Base-by-base conservation (phyloP, 2,888 invertebrate genomes). In the Beris morrisii region DNA sequence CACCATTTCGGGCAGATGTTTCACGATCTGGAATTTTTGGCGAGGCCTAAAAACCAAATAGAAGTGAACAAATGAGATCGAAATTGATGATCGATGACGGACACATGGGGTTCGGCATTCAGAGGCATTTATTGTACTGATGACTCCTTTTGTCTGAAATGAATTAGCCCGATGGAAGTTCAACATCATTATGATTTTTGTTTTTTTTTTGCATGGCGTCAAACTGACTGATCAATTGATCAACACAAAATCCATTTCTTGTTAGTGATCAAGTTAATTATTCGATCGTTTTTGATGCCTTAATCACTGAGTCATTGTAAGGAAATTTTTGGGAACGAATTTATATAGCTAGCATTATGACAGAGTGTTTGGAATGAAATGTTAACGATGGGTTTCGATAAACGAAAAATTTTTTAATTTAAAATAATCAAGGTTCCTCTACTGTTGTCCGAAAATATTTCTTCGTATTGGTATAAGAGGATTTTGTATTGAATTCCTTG, bases 41-140 rank as follows among this genome's bases (percentile, higher is more conserved):
- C 48, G 13, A 50, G 61, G 52, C 61, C 38, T 38, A 15, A 61
- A 61, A 61, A 30, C 44, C 45, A 44, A 54, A 54, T 32, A 65
- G 44, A 63, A 50, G 53, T 46, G 15, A 65, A 63, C 65, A 65
- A 68, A 65, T 65, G 63, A 65, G 53, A 63, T 68, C 61, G 45
- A 30, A 65, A 65, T 65, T 52, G 53, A 57, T 68, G 67, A 68
- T 68, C 59, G 59, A 68, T 65, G 64, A 64, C 54, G 54, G 54
- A 54, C 64, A 28, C 64, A 64, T 64, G 64, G 44, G 54, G 53
- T 64, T 44, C 52, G 52, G 61, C 50, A 52, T 52, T 61, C 61
- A 52, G 61, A 32, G 32, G 61, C 61, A 52, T 52, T 61, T 61
- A 61, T 61, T 11, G 38, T 50, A 38, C 52, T 61, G 61, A 61